Evolutionary conservation across 2,113 vertebrate species (phyloP).

Genomic region (Rousettus leschenaultii): DNA sequence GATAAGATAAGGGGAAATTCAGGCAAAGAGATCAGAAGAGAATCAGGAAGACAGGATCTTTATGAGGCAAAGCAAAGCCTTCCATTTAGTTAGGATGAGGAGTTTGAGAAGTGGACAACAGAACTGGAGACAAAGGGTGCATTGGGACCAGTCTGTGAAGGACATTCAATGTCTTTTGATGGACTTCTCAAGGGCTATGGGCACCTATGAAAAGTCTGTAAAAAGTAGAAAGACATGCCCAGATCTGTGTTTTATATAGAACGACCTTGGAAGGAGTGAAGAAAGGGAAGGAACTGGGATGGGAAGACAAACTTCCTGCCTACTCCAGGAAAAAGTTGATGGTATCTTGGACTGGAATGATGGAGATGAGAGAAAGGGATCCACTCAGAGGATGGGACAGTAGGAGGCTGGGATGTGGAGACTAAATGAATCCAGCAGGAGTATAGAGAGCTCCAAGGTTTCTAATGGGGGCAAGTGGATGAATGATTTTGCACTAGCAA

Average conservation of each 20-base stretch:
- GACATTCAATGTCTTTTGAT: not conserved
- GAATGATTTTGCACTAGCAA: not conserved
- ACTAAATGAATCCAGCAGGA: not conserved
- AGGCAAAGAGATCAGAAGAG: not conserved
- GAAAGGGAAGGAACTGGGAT: not conserved
- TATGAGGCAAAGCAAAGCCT: not conserved
- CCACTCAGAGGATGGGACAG: not conserved
- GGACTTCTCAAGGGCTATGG: not conserved
- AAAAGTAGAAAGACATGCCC: not conserved
- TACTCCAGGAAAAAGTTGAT: not conserved
- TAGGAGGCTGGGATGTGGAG: not conserved
- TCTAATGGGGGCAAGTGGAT: not conserved
- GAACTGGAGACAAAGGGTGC: not conserved
- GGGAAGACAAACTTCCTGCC: not conserved
- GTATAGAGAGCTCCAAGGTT: not conserved
- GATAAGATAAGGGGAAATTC: not conserved
- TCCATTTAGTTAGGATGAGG: not conserved
- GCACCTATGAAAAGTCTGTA: not conserved
- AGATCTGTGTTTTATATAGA: not conserved
- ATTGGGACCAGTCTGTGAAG: not conserved
- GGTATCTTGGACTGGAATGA: not conserved
- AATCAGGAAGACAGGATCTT: not conserved
- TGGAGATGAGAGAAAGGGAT: not conserved
- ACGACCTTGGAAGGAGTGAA: not conserved
- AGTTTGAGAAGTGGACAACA: not conserved